These are phyloP conservation scores for Cyphomyrmex costatus DNA, from an alignment of 1,140 invertebrate species.

Conservation along the genomic window DNA sequence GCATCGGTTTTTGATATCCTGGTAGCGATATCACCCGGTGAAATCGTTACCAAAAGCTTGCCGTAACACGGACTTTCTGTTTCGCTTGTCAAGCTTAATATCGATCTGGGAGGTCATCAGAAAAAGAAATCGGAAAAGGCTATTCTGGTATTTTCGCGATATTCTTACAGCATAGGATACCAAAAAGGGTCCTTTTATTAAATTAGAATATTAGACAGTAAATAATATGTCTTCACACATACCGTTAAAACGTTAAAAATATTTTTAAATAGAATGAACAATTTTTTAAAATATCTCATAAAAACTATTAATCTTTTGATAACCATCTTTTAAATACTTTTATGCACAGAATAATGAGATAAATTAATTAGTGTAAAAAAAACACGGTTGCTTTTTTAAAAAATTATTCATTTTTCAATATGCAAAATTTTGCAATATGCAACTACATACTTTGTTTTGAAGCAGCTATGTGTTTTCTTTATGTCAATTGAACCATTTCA, in stretches of 20 bases:
- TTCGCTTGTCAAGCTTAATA: slow-evolving; percentile 76
- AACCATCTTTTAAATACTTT: too few relatives aligned
- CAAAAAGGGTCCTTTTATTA: background rate
- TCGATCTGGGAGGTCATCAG: slow-evolving; percentile 71
- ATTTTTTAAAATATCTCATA: too few relatives aligned
- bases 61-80: slow-evolving; percentile 77
- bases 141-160: background rate
- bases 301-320: too few relatives aligned
- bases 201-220: background rate
- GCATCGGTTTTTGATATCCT: slow-evolving; percentile 78
- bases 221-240: background rate
- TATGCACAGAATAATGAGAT: too few relatives aligned
- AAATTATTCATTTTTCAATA: too few relatives aligned
- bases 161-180: background rate
- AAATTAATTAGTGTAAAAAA: too few relatives aligned
- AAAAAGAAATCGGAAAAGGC: slow-evolving; percentile 20
- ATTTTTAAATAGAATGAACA: background rate
- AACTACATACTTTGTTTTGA: too few relatives aligned
- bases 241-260: background rate
- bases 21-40: slow-evolving; percentile 82
- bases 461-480: too few relatives aligned
- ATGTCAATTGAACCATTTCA: too few relatives aligned
- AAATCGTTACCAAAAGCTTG: slow-evolving; percentile 84
- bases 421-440: too few relatives aligned
- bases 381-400: too few relatives aligned